Base-by-base conservation (phyloP, 2,113 vertebrate species). In the Aleadryas rufinucha region DNA sequence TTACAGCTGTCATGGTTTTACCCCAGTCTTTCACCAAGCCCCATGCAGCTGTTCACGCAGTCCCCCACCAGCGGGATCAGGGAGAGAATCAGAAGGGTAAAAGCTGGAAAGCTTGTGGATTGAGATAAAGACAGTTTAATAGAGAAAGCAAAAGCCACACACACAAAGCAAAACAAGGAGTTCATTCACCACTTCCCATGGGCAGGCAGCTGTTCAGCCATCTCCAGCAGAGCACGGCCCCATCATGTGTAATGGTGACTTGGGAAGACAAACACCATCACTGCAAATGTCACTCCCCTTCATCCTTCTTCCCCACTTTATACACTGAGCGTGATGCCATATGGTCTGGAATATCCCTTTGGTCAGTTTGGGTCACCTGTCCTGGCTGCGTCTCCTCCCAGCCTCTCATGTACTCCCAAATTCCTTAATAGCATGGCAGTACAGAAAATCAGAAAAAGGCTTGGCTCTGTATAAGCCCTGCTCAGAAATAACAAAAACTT, bases 1-100 rank as follows among this genome's bases (percentile, higher is more conserved):
- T 81, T 41, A 11, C 2, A 19, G 18, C 37, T 74, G 5, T 37
- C 0, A 0, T 37, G 44, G 17, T 50, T 57, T 74, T 44, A 37
- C 18, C 27, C 15, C 33, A 50, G 27, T 7, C 22, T 16, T 18
- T 42, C 7, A 22, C 42, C 35, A 33, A 27, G 15, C 31, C 17
- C 35, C 11, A 23, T 0, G 0, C 13, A 37, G 17, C 42, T 26
- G 22, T 21, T 71, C 0, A 0, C 18, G 65, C 31, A 9, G 10
- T 72, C 6, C 37, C 35, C 22, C 31, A 44, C 7, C 33, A 57
- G 37, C 0, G 24, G 21, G 50, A 27, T 7, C 0, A 0, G 12
- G 15, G 31, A 57, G 50, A 44, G 6, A 42, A 21, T 72, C 7
- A 10, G 50, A 65, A 65, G 12, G 50, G 22, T 20, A 33, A 65